Base-by-base conservation (phyloP, 2,797 vertebrate species). In the Podargus strigoides region DNA sequence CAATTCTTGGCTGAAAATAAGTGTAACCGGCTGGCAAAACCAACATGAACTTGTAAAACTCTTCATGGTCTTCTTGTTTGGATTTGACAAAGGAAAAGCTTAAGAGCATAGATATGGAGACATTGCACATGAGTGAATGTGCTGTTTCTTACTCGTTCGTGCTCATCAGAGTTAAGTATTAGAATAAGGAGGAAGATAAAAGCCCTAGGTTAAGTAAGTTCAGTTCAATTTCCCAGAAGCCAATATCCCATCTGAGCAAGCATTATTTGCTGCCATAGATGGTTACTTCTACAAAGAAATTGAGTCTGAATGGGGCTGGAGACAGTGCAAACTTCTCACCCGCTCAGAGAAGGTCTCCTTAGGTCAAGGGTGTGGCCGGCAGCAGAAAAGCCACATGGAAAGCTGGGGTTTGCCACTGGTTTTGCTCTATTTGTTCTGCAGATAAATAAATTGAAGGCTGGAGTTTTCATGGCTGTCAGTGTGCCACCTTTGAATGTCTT, bases 351-450 rank as follows among this genome's bases (percentile, higher is more conserved):
- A 96, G 93, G 91, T 94, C 78, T 94, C 49, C 49, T 42, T 56
- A 85, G 95, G 95, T 94, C 95, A 96, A 56, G 70, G 60, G 21
- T 46, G 72, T 0, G 7, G 80, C 85, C 11, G 0, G 74, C 88
- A 83, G 80, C 88, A 84, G 74, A 69, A 94, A 75, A 89, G 37
- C 80, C 26, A 1, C 0, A 5, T 0, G 7, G 87, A 88, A 94
- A 34, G 55, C 77, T 87, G 63, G 22, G 74, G 39, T 94, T 95
- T 95, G 75, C 95, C 88, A 14, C 94, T 68, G 30, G 85, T 93
- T 62, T 93, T 86, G n/a, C 67, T 93, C 90, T 55, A 17, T 96
- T 96, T 96, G 87, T 87, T 96, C 75, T 93, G 95, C 0, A 88
- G 95, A 60, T 53, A 68, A 89, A 74, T 77, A 90, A 96, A 87